Percentiles rank a stretch among this genome's conserved stretches.
Evolutionary conservation across 2,888 invertebrate genomes (phyloP).

Genomic region (Stegana nigrithorax): DNA sequence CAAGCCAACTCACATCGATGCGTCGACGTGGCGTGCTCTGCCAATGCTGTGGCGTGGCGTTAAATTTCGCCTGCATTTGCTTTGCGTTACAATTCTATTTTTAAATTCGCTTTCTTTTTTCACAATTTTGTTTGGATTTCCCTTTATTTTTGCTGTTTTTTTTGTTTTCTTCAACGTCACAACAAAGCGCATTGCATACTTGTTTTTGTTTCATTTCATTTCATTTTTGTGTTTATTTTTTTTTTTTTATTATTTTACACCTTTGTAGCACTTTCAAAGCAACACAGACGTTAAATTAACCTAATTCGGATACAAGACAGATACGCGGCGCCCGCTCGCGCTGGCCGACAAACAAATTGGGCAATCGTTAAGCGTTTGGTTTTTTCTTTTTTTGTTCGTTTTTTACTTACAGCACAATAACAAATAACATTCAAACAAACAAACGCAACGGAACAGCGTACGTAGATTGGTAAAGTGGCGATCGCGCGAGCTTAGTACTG

Average conservation of each 20-base stretch:
- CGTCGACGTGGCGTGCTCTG: conserved; percentile 14
- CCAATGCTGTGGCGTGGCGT: too few species aligned
- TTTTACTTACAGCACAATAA: conserved; percentile 19
- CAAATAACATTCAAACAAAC: conserved; percentile 8
- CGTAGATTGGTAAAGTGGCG: too few species aligned
- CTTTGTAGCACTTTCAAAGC: too few species aligned
- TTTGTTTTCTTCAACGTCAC: too few species aligned
- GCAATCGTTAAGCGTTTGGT: too few species aligned
- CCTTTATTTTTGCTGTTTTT: background rate
- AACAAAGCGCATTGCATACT: too few species aligned
- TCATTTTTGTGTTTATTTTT: background rate
- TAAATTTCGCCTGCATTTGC: conserved; percentile 4
- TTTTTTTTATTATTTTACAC: too few species aligned
- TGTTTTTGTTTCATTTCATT: conserved; percentile 26
- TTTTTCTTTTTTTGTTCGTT: background rate
- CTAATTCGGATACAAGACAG: conserved; percentile 55
- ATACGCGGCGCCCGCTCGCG: conserved; percentile 45
- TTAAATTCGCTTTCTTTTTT: conserved; percentile 47
- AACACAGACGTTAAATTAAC: too few species aligned
- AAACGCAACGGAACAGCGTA: conserved; percentile 18
- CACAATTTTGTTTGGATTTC: conserved; percentile 27
- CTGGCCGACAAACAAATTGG: conserved; percentile 13
- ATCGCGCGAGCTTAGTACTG: too few species aligned
- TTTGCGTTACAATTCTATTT: background rate
- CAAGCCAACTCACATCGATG: too few species aligned